Conservation (phyloP, 2,797 vertebrate genomes). For the Gadopsis marmoratus region DNA sequence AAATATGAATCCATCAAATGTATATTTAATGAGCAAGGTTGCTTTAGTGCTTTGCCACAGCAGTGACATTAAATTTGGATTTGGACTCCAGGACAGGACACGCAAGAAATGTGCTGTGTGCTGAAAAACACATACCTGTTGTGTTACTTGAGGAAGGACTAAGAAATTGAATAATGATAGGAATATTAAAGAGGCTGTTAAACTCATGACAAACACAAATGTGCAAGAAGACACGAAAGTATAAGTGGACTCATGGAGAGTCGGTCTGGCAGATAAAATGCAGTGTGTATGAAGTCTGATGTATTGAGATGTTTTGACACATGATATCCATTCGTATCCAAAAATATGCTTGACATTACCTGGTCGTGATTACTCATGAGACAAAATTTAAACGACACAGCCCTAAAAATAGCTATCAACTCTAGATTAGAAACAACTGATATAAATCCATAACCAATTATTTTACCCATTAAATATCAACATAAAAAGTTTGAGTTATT, state of each 20-base stretch:
- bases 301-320: slow-evolving; percentile 2
- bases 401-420: background rate
- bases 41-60: slow-evolving; percentile 47
- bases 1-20: slow-evolving; percentile 64
- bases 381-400: background rate
- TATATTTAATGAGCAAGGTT: slow-evolving; percentile 70
- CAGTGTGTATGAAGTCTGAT: background rate
- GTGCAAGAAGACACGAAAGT: background rate
- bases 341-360: slow-evolving; percentile 8
- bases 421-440: slow-evolving; percentile 9
- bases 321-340: background rate
- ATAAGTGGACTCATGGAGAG: background rate
- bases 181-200: slow-evolving; percentile 14
- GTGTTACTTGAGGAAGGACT: slow-evolving; percentile 45
- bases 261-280: background rate
- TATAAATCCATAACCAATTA: background rate
- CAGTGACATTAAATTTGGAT: slow-evolving; percentile 57
- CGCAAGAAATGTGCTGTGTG: slow-evolving; percentile 34
- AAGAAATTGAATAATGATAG: slow-evolving; percentile 49
- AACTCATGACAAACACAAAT: slow-evolving; percentile 46
- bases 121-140: slow-evolving; percentile 57
- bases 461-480: slow-evolving; percentile 12
- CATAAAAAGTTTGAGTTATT: slow-evolving; percentile 26
- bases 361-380: slow-evolving; percentile 7
- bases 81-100: slow-evolving; percentile 45